Conservation (phyloP, 1,140 invertebrate genomes). For the Trichoplusia ni region DNA sequence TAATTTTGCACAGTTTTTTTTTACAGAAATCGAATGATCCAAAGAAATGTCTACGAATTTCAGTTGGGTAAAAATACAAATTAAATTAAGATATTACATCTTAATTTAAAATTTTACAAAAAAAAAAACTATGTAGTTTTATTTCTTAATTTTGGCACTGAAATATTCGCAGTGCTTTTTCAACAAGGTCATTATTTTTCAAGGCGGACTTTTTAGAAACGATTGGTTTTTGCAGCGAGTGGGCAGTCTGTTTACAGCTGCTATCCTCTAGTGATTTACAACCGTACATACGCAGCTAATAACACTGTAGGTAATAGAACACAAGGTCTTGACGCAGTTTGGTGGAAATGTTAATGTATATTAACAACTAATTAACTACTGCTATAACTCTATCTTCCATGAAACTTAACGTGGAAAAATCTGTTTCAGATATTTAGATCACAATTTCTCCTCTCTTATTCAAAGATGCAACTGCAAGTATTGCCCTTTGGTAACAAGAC, state of each 20-base stretch:
- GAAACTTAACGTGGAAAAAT: not conserved
- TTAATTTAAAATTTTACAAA: too few species aligned
- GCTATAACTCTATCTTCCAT: conserved; percentile 2
- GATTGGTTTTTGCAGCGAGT: conserved; percentile 56
- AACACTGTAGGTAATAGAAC: conserved; percentile 45
- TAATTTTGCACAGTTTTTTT: too few species aligned
- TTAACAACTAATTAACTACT: conserved; percentile 24
- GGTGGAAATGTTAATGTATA: conserved; percentile 39
- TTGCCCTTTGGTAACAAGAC: conserved; percentile 3
- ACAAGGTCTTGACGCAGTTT: conserved; percentile 57
- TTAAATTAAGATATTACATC: not conserved
- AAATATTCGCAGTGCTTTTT: conserved; percentile 44
- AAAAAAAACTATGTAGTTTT: not conserved
- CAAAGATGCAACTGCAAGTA: not conserved
- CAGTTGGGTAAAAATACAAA: conserved; percentile 1
- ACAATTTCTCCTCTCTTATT: too few species aligned
- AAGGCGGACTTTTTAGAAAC: conserved; percentile 47
- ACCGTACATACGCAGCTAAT: conserved; percentile 49
- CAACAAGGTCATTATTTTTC: conserved; percentile 55
- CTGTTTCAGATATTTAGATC: not conserved
- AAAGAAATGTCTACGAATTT: too few species aligned
- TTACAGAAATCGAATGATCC: too few species aligned
- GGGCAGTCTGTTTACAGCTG: conserved; percentile 65
- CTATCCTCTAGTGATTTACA: conserved; percentile 58
- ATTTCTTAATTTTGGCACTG: conserved; percentile 47